These are phyloP conservation scores for Lagenorhynchus albirostris DNA, from an alignment of 2,113 vertebrate species.

Conservation along the genomic window DNA sequence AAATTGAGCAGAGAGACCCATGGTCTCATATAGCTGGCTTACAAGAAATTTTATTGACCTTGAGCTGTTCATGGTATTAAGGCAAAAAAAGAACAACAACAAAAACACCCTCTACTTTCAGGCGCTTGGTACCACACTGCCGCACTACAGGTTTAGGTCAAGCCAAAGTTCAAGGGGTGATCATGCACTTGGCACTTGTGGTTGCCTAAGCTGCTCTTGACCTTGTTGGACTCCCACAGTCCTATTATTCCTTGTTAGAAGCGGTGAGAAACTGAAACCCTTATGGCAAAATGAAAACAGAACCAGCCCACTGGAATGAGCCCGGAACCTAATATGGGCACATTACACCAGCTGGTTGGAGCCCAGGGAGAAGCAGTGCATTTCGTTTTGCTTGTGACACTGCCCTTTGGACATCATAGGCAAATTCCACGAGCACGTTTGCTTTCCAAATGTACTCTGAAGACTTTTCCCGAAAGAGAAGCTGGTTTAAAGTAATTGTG, in stretches of 20 bases:
- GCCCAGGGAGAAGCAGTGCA: fast-evolving
- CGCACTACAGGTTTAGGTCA: not conserved
- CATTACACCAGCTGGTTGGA: not conserved
- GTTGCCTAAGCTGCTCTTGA: not conserved
- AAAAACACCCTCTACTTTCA: not conserved
- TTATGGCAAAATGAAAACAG: not conserved
- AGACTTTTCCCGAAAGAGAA: slow-evolving; percentile 14
- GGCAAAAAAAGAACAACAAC: not conserved
- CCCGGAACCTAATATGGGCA: fast-evolving
- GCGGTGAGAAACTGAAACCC: not conserved
- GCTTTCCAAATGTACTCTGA: not conserved
- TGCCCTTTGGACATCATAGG: not conserved
- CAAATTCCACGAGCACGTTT: not conserved
- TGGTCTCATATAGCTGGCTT: not conserved
- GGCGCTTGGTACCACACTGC: fast-evolving
- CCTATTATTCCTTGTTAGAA: not conserved
- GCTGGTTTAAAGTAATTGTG: slow-evolving; percentile 22
- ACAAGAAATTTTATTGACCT: not conserved
- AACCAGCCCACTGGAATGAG: not conserved
- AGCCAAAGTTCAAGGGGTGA: not conserved
- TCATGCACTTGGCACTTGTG: not conserved
- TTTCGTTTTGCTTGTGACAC: not conserved
- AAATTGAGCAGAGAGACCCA: not conserved
- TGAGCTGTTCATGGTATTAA: not conserved
- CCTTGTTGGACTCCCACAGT: not conserved